Evolutionary conservation across 1,140 invertebrate species (phyloP), one percentile per base, ranked within the genome.

Genomic region (Drosophila sp.): DNA sequence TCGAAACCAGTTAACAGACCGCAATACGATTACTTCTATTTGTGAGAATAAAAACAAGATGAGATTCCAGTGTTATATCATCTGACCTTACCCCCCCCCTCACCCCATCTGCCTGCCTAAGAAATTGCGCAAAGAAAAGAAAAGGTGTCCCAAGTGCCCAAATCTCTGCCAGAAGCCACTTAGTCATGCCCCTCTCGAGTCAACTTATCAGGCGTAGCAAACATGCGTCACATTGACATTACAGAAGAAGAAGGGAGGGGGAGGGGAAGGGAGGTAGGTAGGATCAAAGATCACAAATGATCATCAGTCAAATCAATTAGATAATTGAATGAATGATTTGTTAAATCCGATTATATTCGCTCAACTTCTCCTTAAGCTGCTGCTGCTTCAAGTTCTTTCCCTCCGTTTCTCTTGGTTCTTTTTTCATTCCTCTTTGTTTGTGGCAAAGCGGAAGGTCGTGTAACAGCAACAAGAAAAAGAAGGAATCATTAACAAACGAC

Each of bases 241-340:
- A 35, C 10, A 47, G 30, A 11, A 29, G 6, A 2, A 11, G 4
- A 10, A n/a, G 40, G 30, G 30, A 30, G 30, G 30, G 30, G 4
- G 30, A 30, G 2, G 4, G 4, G 30, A 4, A 30, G 4, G 30
- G 30, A 30, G 3, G 35, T 38, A 10, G 56, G 10, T 2, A 38
- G 72, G 76, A 82, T 80, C 79, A 86, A 79, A 73, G 86, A 75
- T 90, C 79, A 83, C 70, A 83, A 85, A 80, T 86, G 76, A 80
- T 82, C 86, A 90, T 90, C 79, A 83, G 79, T 90, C 86, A 90
- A 83, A 90, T 86, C 82, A 90, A 80, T 75, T 80, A 86, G 79
- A 90, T 82, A 90, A 90, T 90, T 80, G 80, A 78, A 86, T 90
- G 86, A 90, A 78, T 90, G 86, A 86, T 90, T 90, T 82, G 74